These are phyloP conservation scores for Cabera pusaria DNA, from an alignment of 2,888 invertebrate genomes.

Conservation along the genomic window DNA sequence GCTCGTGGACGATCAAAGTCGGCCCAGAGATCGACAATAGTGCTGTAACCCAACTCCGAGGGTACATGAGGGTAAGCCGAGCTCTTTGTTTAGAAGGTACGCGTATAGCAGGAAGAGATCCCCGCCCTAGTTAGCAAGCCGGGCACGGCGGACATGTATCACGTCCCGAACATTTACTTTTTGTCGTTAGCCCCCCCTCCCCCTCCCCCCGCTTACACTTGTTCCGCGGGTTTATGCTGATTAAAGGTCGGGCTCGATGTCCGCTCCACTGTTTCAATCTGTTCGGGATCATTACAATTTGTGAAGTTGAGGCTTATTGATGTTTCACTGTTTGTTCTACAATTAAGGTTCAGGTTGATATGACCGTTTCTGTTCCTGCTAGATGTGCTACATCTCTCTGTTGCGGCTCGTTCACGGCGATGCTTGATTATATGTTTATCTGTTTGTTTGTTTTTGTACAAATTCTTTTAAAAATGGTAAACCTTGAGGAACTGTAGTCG, in stretches of 20 bases:
- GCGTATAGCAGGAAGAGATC: not conserved
- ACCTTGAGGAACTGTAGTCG: too few relatives aligned
- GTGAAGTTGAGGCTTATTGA: slow-evolving; percentile 6
- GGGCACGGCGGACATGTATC: slow-evolving; percentile 12
- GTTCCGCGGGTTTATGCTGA: slow-evolving; percentile 16
- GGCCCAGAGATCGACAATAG: not conserved
- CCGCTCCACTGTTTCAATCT: slow-evolving; percentile 10
- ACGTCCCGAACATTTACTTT: slow-evolving; percentile 18
- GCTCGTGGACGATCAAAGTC: not conserved
- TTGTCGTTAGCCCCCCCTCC: slow-evolving; percentile 14
- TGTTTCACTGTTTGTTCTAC: not conserved
- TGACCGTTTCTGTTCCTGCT: too few relatives aligned
- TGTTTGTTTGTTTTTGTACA: too few relatives aligned
- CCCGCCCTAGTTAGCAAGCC: slow-evolving; percentile 8
- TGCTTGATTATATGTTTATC: too few relatives aligned
- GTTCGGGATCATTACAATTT: slow-evolving; percentile 17
- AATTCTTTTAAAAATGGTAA: too few relatives aligned
- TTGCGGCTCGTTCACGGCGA: too few relatives aligned
- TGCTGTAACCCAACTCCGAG: too few relatives aligned
- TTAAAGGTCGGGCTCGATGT: slow-evolving; percentile 13
- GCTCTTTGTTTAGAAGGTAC: too few relatives aligned
- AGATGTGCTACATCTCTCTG: too few relatives aligned
- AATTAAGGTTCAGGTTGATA: too few relatives aligned
- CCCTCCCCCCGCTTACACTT: slow-evolving; percentile 1
- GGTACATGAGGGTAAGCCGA: too few relatives aligned